phyloP scores from a whole-genome alignment of 2,888 invertebrate species.

The Sinodicranocentrus sp. region DNA sequence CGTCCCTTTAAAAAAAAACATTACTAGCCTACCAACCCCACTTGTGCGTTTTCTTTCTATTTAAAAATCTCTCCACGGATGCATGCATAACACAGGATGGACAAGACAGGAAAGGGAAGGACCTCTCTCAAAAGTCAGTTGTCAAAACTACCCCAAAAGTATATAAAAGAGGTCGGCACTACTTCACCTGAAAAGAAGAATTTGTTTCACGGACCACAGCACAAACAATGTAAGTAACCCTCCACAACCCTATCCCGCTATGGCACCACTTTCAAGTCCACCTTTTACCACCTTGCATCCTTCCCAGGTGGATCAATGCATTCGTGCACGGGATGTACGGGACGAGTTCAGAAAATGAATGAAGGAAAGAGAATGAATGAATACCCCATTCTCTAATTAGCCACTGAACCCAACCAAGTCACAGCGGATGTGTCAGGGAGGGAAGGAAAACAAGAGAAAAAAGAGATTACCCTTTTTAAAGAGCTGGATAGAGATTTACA shows the following conservation, averaged over 20 bases:
- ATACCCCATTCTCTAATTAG: too few relatives aligned
- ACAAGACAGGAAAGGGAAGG: slow-evolving; percentile 56
- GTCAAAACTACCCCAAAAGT: slow-evolving; percentile 19
- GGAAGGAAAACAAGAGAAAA: slow-evolving; percentile 1
- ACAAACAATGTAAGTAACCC: neutral
- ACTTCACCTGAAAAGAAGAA: neutral
- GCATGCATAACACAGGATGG: slow-evolving; percentile 44
- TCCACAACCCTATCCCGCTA: neutral
- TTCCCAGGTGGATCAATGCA: too few relatives aligned
- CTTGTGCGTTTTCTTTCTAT: neutral
- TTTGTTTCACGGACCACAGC: slow-evolving; percentile 14
- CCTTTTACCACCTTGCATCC: neutral
- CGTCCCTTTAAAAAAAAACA: neutral
- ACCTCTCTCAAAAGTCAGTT: slow-evolving; percentile 41
- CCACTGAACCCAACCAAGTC: too few relatives aligned
- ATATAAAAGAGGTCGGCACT: too few relatives aligned
- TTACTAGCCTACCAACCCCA: too few relatives aligned
- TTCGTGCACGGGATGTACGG: too few relatives aligned
- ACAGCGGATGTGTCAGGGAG: too few relatives aligned
- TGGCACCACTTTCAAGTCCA: neutral
- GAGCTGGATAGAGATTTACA: neutral
- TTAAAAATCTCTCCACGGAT: neutral
- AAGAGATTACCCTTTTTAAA: neutral
- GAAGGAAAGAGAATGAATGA: slow-evolving; percentile 6
- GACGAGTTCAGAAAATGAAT: too few relatives aligned